A percentile compares a stretch with the other conserved stretches of the same genome.
Conservation (phyloP, 1,140 invertebrate species). For the Tetramorium alpestre region DNA sequence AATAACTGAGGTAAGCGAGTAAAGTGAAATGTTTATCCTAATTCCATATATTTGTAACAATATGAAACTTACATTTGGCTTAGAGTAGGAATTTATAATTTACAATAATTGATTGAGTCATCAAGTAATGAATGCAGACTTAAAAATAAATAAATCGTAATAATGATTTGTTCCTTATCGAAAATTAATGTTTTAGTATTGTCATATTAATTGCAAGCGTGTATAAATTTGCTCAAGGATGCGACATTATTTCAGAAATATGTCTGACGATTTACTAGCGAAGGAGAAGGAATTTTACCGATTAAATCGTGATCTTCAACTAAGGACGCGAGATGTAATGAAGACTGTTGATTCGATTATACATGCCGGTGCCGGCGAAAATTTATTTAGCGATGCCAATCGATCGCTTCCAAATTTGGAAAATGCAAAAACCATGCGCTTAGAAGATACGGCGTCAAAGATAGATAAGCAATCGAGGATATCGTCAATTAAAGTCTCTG, state of each 20-base stretch:
- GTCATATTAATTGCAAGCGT: neutral
- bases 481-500: neutral
- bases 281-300: slow-evolving; percentile 85
- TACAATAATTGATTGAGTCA: too few species aligned
- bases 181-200: neutral
- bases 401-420: slow-evolving; percentile 1
- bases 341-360: slow-evolving; percentile 84
- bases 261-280: slow-evolving; percentile 81
- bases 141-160: too few species aligned
- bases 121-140: too few species aligned
- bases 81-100: too few species aligned
- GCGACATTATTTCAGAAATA: slow-evolving; percentile 60
- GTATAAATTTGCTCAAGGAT: neutral
- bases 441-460: neutral
- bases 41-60: too few species aligned
- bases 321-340: slow-evolving; percentile 84
- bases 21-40: too few species aligned
- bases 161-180: too few species aligned
- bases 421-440: neutral
- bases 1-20: too few species aligned
- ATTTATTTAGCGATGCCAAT: slow-evolving; percentile 5
- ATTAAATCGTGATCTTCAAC: slow-evolving; percentile 85
- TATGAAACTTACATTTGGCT: too few species aligned
- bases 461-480: neutral
- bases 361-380: slow-evolving; percentile 60